A percentile compares a stretch with the other conserved stretches of the same genome.
These are phyloP conservation scores for Lutraria rhynchaena DNA, from an alignment of 1,140 invertebrate species.

Conservation along the genomic window DNA sequence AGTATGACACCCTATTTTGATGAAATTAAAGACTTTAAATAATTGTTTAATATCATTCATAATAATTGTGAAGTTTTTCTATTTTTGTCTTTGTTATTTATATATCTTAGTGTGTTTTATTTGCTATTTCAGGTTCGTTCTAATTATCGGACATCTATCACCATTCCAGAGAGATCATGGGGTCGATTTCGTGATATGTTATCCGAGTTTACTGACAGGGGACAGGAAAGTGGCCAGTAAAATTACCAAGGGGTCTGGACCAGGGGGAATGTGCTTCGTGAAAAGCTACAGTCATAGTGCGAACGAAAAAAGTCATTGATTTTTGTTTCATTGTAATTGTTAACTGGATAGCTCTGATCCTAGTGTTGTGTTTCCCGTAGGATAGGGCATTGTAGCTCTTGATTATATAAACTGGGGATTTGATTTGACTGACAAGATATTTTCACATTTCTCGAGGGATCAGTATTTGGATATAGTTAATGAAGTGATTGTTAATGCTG, in stretches of 20 bases:
- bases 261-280: slow-evolving; percentile 67
- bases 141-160: slow-evolving; percentile 96
- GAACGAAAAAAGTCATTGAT: slow-evolving; percentile 49
- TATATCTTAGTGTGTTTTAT: no score
- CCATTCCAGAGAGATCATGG: slow-evolving; percentile 99
- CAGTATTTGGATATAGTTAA: slow-evolving; percentile 26
- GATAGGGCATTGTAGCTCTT: slow-evolving; percentile 8
- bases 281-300: slow-evolving; percentile 56
- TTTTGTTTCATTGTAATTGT: slow-evolving; percentile 58
- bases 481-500: not conserved
- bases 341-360: slow-evolving; percentile 43
- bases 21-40: no score
- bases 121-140: slow-evolving; percentile 95
- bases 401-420: not conserved
- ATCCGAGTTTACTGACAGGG: slow-evolving; percentile 85
- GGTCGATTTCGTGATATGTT: slow-evolving; percentile 97
- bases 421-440: not conserved
- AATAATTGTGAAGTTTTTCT: no score
- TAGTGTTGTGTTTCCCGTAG: slow-evolving; percentile 31
- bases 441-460: slow-evolving; percentile 17
- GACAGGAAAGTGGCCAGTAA: slow-evolving; percentile 57
- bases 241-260: not conserved
- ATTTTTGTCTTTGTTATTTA: no score
- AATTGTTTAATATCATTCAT: no score
- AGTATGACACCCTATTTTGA: no score